Percentiles rank a stretch among this genome's conserved stretches.
Evolutionary conservation across 2,888 invertebrate genomes (phyloP).

Genomic region (Odontomyia ornata): DNA sequence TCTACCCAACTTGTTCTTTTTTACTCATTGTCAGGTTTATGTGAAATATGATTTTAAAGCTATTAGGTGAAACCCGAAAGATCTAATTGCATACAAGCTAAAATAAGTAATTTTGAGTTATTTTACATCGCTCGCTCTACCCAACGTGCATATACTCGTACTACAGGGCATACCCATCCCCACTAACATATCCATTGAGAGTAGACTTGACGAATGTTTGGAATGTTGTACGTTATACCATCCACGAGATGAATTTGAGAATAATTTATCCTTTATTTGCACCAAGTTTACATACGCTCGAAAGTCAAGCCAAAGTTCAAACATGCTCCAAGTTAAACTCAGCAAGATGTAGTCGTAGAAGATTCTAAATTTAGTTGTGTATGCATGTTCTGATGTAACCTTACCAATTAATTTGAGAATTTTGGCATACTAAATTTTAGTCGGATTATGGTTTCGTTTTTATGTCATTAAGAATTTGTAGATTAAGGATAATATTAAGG

Average conservation of each 20-base stretch:
- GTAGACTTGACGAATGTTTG: background rate
- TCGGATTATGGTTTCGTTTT: background rate
- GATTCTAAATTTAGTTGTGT: background rate
- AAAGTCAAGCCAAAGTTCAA: slow-evolving; percentile 13
- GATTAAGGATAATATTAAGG: background rate
- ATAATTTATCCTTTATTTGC: slow-evolving; percentile 22
- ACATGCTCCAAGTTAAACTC: background rate
- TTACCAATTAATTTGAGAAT: background rate
- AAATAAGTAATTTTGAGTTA: slow-evolving; percentile 1
- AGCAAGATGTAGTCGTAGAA: background rate
- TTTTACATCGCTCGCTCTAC: background rate
- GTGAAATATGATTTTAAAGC: background rate
- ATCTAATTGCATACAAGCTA: slow-evolving; percentile 1
- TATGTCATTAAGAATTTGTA: background rate
- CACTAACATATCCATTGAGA: background rate
- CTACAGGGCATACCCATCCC: background rate
- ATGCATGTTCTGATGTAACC: background rate
- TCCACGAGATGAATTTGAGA: background rate
- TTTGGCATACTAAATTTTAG: background rate
- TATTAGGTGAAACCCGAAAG: background rate
- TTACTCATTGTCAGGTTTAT: background rate
- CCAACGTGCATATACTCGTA: background rate
- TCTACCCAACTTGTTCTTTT: no score
- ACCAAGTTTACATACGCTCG: background rate
- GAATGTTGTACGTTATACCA: background rate